Conservation (phyloP, 2,113 vertebrate species). For the Glareola pratincola region DNA sequence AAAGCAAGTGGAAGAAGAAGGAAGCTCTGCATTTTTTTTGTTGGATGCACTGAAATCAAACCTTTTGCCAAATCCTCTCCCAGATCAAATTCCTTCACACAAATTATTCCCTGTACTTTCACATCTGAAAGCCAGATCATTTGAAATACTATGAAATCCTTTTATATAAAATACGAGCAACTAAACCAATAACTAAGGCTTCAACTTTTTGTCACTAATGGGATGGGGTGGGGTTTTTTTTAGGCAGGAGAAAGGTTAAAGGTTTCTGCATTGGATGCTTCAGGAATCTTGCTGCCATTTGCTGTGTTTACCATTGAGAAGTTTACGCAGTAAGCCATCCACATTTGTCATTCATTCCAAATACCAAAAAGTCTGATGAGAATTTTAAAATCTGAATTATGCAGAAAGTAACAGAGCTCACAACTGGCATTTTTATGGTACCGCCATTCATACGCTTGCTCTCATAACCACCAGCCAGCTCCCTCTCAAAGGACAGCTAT, state of each 20-base stretch:
- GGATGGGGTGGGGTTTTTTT: rapidly evolving
- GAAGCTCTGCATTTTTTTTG: not conserved
- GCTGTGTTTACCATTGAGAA: not conserved
- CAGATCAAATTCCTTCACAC: not conserved
- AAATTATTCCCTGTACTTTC: not conserved
- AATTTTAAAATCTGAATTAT: not conserved
- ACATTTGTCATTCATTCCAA: not conserved
- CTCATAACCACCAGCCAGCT: not conserved
- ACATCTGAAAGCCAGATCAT: not conserved
- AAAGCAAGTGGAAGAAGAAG: not conserved
- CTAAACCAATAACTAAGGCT: not conserved
- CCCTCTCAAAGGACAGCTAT: not conserved
- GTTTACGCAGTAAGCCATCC: not conserved
- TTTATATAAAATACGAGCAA: not conserved
- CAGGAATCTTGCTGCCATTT: not conserved
- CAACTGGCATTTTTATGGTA: not conserved
- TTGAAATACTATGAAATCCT: not conserved
- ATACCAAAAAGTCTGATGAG: not conserved
- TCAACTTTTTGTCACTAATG: not conserved
- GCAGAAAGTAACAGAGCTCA: not conserved
- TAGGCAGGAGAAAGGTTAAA: not conserved
- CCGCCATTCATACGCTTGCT: not conserved
- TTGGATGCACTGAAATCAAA: not conserved
- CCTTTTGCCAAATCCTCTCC: not conserved
- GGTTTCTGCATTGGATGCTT: not conserved